These are phyloP conservation scores for Ectemnius continuus DNA, from an alignment of 2,888 invertebrate species.

Conservation along the genomic window DNA sequence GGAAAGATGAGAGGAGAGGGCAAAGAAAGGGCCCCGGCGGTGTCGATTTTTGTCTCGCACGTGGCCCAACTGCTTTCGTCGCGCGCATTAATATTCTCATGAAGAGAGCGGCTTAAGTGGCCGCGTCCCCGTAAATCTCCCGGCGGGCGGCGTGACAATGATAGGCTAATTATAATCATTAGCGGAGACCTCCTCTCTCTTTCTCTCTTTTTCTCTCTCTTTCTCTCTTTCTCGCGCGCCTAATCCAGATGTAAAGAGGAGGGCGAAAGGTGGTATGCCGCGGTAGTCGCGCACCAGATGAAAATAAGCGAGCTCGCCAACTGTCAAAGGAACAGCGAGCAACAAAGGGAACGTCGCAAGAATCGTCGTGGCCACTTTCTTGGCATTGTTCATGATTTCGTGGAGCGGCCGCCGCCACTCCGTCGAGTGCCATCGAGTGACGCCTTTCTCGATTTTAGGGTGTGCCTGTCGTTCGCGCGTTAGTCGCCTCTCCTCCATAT, in stretches of 20 bases:
- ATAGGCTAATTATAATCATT: too few relatives aligned
- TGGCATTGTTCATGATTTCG: slow-evolving; percentile 26
- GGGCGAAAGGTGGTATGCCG: too few relatives aligned
- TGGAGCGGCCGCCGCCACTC: slow-evolving; percentile 20
- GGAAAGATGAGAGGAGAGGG: slow-evolving; percentile 14
- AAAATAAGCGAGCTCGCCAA: background rate
- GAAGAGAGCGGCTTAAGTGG: slow-evolving; percentile 23
- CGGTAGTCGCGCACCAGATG: too few relatives aligned
- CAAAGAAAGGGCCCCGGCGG: slow-evolving; percentile 43
- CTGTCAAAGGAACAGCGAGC: background rate
- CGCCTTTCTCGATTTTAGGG: slow-evolving; percentile 60
- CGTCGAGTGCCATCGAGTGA: slow-evolving; percentile 18
- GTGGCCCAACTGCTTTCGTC: slow-evolving; percentile 17
- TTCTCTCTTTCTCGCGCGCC: too few relatives aligned
- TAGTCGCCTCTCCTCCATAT: slow-evolving; percentile 30
- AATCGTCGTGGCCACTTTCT: slow-evolving; percentile 23
- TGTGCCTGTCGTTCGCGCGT: slow-evolving; percentile 54
- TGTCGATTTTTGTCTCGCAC: slow-evolving; percentile 35
- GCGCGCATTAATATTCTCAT: slow-evolving; percentile 42
- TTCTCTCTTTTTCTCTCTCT: too few relatives aligned
- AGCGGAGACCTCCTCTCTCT: background rate
- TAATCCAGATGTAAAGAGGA: background rate
- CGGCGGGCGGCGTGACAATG: too few relatives aligned
- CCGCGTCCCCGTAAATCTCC: too few relatives aligned
- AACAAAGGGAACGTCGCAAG: background rate